These are phyloP conservation scores for Lagopus muta DNA, from an alignment of 2,113 vertebrate genomes.

Conservation along the genomic window DNA sequence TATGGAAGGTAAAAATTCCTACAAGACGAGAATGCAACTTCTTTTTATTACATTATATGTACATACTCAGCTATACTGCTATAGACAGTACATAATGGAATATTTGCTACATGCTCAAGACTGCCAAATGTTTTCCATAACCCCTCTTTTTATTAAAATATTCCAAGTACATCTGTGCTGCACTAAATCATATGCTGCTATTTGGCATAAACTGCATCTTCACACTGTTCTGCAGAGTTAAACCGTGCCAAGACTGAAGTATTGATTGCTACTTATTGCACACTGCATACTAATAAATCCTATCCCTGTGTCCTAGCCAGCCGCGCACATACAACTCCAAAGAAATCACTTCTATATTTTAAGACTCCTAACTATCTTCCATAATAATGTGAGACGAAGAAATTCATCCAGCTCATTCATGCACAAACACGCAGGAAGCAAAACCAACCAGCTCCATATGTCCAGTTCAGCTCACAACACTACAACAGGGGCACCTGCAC, in stretches of 20 bases:
- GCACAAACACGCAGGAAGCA: neutral
- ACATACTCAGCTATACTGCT: neutral
- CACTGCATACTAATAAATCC: constrained; percentile 38
- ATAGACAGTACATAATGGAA: neutral
- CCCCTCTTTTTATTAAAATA: constrained; percentile 9
- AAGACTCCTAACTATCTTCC: neutral
- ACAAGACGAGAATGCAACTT: neutral
- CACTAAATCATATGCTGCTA: constrained; percentile 16
- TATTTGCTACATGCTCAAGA: neutral
- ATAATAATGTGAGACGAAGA: neutral
- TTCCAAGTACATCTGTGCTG: constrained; percentile 44
- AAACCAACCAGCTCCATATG: neutral
- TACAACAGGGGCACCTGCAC: neutral
- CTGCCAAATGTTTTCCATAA: constrained; percentile 46
- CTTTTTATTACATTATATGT: neutral
- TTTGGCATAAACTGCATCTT: constrained; percentile 40
- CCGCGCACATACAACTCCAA: neutral
- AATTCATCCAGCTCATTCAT: constrained; percentile 5
- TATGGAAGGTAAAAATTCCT: neutral
- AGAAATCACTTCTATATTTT: constrained; percentile 28
- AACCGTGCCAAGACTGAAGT: constrained; percentile 42
- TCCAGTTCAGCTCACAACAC: neutral
- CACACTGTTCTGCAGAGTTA: constrained; percentile 26
- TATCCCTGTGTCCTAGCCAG: neutral
- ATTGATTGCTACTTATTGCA: constrained; percentile 51